Base-by-base conservation (phyloP, 2,888 invertebrate species). In the Agrochola litura region DNA sequence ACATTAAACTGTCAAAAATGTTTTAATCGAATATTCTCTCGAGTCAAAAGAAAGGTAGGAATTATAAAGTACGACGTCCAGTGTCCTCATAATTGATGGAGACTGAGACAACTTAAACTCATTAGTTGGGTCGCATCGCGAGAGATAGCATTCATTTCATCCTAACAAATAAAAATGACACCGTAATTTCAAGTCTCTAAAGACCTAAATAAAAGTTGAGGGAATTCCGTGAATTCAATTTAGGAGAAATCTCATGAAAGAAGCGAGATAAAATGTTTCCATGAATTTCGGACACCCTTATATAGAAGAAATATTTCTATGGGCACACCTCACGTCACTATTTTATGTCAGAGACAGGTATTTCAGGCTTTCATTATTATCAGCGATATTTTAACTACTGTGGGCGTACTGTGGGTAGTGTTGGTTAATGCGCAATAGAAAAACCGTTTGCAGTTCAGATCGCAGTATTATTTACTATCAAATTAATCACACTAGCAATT, bases 61-160 rank as follows among this genome's bases (percentile, higher is more conserved):
- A 85, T 84, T 83, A 63, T 37, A 74, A 69, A 85, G 30, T 65
- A 85, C 46, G 19, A 68, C 8, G 76, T 69, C 85, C 74, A 56
- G 60, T 46, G 60, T 61, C 25, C n/a, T 68, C 37, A 22, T 68
- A 76, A 65, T 65, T 76, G 69, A 76, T 64, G 72, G 8, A 61
- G 68, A 66, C 61, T 25, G 61, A 66, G 37, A 76, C 52, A 61
- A 52, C 46, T 68, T 73, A 72, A 66, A 75, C 63, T 74, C 65
- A 66, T 84, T 77, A 82, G 73, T n/a, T 5, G 25, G 49, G 74
- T 67, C 49, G 58, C 25, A 16, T 56, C 46, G 41, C 37, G 37
- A 41, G 54, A 30, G 64, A 73, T 73, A 68, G 22, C 49, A 60
- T 63, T 76, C 68, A 76, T 86, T 81, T 65, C 52, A 74, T 16